These are phyloP conservation scores for Elgaria multicarinata DNA, from an alignment of 2,113 vertebrate genomes.

Conservation along the genomic window DNA sequence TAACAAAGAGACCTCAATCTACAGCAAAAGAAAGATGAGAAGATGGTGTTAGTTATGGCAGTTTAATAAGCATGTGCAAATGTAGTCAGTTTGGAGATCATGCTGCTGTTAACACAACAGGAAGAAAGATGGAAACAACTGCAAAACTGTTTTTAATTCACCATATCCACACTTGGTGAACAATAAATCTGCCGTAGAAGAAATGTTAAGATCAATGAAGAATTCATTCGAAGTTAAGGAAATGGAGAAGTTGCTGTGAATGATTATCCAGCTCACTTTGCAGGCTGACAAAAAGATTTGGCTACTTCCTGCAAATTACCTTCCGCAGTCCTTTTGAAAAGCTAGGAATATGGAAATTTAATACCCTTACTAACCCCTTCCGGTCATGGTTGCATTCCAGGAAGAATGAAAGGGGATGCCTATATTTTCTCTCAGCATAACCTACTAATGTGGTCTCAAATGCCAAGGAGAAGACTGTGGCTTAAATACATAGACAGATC, in stretches of 20 bases:
- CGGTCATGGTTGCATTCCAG: slow-evolving; percentile 15
- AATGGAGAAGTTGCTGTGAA: slow-evolving; percentile 15
- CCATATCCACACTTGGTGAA: slow-evolving; percentile 20
- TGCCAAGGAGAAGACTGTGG: background rate
- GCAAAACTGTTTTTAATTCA: background rate
- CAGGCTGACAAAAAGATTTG: slow-evolving; percentile 26
- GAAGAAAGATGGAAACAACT: slow-evolving; percentile 1
- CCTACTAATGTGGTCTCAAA: slow-evolving; percentile 8
- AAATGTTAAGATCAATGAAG: slow-evolving; percentile 26
- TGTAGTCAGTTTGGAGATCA: accelerated
- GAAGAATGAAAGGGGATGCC: slow-evolving; percentile 17
- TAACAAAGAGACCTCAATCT: background rate
- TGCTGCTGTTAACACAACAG: background rate
- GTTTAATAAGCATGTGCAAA: background rate
- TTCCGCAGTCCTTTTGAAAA: slow-evolving; percentile 19
- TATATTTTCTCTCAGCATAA: background rate
- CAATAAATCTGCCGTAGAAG: slow-evolving; percentile 5
- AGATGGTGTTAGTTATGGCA: background rate
- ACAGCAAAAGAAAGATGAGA: background rate
- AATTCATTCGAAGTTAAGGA: slow-evolving; percentile 7
- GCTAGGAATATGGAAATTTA: slow-evolving; percentile 25
- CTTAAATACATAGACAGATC: slow-evolving; percentile 3
- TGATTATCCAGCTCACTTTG: slow-evolving; percentile 26
- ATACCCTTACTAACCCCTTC: slow-evolving; percentile 26
- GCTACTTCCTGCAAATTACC: slow-evolving; percentile 28